A percentile compares a stretch with the other conserved stretches of the same genome.
These are phyloP conservation scores for Marasmarcha lunaedactyla DNA, from an alignment of 2,888 invertebrate species.

Conservation along the genomic window DNA sequence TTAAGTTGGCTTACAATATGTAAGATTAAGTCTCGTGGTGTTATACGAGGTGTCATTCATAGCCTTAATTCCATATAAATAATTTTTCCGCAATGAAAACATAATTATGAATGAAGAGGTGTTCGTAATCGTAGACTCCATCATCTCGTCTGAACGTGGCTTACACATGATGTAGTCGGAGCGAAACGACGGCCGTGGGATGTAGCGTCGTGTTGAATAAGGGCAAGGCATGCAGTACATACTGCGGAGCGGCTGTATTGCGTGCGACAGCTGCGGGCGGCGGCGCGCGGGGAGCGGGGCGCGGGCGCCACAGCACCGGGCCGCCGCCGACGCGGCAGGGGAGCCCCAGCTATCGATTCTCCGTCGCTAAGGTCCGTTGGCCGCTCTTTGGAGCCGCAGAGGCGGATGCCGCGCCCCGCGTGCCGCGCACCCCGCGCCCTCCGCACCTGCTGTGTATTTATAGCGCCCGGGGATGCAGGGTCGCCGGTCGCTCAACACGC, in stretches of 20 bases:
- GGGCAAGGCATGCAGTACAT: too few relatives aligned
- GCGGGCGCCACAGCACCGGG: slow-evolving; percentile 40
- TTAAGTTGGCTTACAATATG: too few relatives aligned
- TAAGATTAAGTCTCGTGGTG: too few relatives aligned
- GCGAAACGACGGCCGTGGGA: too few relatives aligned
- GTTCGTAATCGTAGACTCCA: too few relatives aligned
- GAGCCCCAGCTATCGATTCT: slow-evolving; percentile 71
- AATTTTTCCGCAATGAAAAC: too few relatives aligned
- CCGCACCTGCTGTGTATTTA: slow-evolving; percentile 57
- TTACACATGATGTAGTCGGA: too few relatives aligned
- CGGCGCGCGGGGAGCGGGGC: slow-evolving; percentile 24
- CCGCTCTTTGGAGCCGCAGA: slow-evolving; percentile 65
- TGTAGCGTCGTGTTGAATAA: too few relatives aligned
- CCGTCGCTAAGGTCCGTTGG: slow-evolving; percentile 70
- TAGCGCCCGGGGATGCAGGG: slow-evolving; percentile 65
- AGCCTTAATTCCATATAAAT: too few relatives aligned
- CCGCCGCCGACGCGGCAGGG: slow-evolving; percentile 64
- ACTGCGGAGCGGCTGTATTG: slow-evolving; percentile 9
- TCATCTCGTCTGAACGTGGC: too few relatives aligned
- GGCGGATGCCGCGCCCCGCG: slow-evolving; percentile 55
- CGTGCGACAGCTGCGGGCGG: slow-evolving; percentile 43
- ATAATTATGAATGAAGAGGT: too few relatives aligned
- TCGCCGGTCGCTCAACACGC: slow-evolving; percentile 28
- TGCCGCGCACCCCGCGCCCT: slow-evolving; percentile 36
- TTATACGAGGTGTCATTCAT: too few relatives aligned